Conservation (phyloP, 1,140 invertebrate genomes). For the Probaryconus sp. region DNA sequence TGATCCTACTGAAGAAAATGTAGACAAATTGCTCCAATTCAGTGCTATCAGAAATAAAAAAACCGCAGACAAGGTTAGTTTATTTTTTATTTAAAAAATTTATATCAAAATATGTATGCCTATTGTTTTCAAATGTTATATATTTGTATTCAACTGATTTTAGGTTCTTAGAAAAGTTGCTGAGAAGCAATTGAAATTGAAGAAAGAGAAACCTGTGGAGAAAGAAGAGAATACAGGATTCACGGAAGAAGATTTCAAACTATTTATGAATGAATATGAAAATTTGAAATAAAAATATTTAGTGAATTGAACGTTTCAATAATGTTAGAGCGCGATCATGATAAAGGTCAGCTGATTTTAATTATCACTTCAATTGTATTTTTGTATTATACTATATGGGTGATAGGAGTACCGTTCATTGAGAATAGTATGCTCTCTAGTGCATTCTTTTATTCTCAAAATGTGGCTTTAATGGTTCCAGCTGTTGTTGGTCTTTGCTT, state of each 20-base stretch:
- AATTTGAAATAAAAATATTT: slow-evolving; percentile 16
- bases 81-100: slow-evolving; percentile 6
- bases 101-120: neutral
- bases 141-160: slow-evolving; percentile 18
- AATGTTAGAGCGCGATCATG: slow-evolving; percentile 71
- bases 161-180: slow-evolving; percentile 63
- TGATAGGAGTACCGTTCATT: slow-evolving; percentile 84
- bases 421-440: slow-evolving; percentile 80
- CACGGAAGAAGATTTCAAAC: slow-evolving; percentile 79
- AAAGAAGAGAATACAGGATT: slow-evolving; percentile 71
- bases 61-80: slow-evolving; percentile 63
- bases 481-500: slow-evolving; percentile 82
- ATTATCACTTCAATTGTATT: slow-evolving; percentile 79
- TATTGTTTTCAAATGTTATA: slow-evolving; percentile 20
- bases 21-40: slow-evolving; percentile 66
- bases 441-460: slow-evolving; percentile 80
- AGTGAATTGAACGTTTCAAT: slow-evolving; percentile 8
- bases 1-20: slow-evolving; percentile 68
- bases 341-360: slow-evolving; percentile 80
- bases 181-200: slow-evolving; percentile 45
- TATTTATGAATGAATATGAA: slow-evolving; percentile 78
- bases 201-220: slow-evolving; percentile 59
- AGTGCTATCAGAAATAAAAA: slow-evolving; percentile 58
- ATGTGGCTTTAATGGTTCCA: slow-evolving; percentile 81
- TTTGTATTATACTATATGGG: slow-evolving; percentile 83